A percentile compares a stretch with the other conserved stretches of the same genome.
Evolutionary conservation across 37 sponge, comb jelly and placozoan species (phyloP).

Genomic region (Ephydatia muelleri): DNA sequence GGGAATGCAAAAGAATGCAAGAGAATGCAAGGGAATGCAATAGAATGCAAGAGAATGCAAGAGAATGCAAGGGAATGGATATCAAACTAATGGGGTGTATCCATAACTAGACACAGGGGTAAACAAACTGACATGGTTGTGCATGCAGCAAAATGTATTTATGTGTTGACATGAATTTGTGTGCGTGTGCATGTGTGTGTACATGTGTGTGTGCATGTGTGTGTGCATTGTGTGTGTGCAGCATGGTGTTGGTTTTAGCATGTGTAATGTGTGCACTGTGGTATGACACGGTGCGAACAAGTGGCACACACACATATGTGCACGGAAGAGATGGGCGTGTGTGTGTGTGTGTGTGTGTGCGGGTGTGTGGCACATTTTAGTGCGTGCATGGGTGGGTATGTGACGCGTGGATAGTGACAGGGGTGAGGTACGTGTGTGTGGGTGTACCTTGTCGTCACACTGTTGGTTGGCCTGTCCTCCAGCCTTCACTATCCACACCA

Average conservation of each 20-base stretch:
- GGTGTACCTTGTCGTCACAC: constrained; percentile 79
- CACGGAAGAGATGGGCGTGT: too few species aligned
- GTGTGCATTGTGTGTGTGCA: neutral
- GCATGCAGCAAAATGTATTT: neutral
- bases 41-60: too few species aligned
- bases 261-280: too few species aligned
- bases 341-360: too few species aligned
- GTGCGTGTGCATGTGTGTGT: neutral
- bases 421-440: neutral
- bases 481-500: constrained; percentile 78
- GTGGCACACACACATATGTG: too few species aligned
- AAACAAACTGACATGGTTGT: neutral
- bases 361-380: too few species aligned
- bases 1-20: neutral
- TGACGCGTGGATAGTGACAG: too few species aligned
- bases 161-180: neutral
- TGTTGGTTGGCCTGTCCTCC: constrained; percentile 70
- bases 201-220: too few species aligned
- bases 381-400: neutral
- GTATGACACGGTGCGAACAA: too few species aligned
- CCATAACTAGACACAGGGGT: neutral
- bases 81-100: neutral
- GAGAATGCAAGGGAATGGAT: too few species aligned
- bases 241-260: neutral
- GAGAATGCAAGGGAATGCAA: too few species aligned